Percentiles rank a stretch among this genome's conserved stretches.
phyloP scores from a whole-genome alignment of 2,797 vertebrate genomes.

The Ceyx erithaca region DNA sequence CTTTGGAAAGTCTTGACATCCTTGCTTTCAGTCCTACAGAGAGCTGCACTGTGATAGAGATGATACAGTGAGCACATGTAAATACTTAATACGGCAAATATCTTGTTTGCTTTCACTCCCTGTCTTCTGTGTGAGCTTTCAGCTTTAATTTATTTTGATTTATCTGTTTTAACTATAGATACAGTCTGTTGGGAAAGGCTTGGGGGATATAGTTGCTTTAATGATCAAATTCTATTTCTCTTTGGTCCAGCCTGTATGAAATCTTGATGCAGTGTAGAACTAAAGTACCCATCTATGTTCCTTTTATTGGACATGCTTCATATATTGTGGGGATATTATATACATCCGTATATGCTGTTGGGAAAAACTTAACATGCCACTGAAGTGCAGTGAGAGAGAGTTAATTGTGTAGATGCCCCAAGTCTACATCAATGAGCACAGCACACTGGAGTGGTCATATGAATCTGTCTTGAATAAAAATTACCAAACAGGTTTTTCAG shows the following conservation, averaged over 20 bases:
- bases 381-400: conserved; percentile 77
- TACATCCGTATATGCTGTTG: conserved; percentile 73
- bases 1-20: neutral
- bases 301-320: conserved; percentile 79
- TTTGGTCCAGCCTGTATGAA: conserved; percentile 71
- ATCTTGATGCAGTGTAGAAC: conserved; percentile 69
- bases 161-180: conserved; percentile 27
- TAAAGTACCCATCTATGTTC: conserved; percentile 75
- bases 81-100: neutral
- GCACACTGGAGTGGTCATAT: conserved; percentile 67
- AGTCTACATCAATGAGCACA: conserved; percentile 64
- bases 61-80: neutral
- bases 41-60: neutral
- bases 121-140: neutral
- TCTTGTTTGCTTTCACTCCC: neutral
- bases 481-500: conserved; percentile 70
- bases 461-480: conserved; percentile 75
- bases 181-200: conserved; percentile 5
- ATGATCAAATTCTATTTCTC: conserved; percentile 66
- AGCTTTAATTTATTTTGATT: conserved; percentile 36
- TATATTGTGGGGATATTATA: conserved; percentile 77
- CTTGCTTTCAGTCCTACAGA: neutral
- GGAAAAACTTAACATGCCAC: conserved; percentile 76
- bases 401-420: conserved; percentile 78
- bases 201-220: conserved; percentile 49